Evolutionary conservation across 2,797 vertebrate species (phyloP).

Genomic region (Anas bahamensis): DNA sequence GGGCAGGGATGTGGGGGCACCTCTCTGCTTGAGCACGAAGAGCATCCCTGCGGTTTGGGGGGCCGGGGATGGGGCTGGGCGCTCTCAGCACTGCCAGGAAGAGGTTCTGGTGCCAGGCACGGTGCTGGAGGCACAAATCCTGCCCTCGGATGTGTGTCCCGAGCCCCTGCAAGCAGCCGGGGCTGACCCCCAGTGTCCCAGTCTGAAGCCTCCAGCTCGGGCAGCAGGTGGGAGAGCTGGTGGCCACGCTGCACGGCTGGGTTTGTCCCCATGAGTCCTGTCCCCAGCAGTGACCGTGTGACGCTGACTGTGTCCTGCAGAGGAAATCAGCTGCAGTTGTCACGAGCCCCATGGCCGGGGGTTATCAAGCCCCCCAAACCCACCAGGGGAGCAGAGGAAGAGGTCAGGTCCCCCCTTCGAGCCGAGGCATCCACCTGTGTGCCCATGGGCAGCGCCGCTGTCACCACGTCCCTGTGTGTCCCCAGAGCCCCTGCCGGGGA

Average conservation of each 20-base stretch:
- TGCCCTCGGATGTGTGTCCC: rapidly evolving
- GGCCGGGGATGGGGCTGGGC: neutral
- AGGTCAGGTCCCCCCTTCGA: neutral
- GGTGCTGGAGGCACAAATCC: neutral
- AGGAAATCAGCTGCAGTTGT: neutral
- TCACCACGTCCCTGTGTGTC: neutral
- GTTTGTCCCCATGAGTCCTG: neutral
- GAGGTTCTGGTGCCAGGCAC: neutral
- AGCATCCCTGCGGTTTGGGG: rapidly evolving
- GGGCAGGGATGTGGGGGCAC: neutral
- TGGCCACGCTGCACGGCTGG: neutral
- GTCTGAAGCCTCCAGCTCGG: rapidly evolving
- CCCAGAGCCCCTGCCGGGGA: neutral
- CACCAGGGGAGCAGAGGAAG: neutral
- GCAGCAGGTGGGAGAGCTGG: neutral
- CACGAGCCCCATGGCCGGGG: neutral
- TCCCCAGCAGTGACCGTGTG: neutral
- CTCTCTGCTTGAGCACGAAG: neutral
- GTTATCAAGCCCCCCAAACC: neutral
- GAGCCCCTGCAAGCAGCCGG: rapidly evolving
- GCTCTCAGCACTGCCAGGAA: neutral
- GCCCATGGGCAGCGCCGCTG: neutral
- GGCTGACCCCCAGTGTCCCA: neutral
- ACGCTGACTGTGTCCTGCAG: neutral
- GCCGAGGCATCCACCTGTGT: neutral